Evolutionary conservation across 1,140 invertebrate genomes (phyloP), one percentile per base, ranked within the genome.

Genomic region (Drosophila prosaltans): DNA sequence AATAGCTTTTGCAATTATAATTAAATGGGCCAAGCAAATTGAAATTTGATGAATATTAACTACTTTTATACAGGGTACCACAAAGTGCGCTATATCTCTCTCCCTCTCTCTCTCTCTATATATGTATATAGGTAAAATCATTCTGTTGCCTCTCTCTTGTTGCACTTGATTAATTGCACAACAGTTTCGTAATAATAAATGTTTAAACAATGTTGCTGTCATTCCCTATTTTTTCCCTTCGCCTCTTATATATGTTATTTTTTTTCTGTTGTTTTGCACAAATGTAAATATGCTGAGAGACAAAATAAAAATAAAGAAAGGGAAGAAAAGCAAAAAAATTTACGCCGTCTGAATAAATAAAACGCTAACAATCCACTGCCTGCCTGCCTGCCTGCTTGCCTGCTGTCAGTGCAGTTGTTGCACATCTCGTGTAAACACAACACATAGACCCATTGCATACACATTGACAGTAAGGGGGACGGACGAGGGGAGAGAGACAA

Each of bases 281-380:
- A 78, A 78, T 78, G 74, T 58, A 78, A 78, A 78, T 78, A 78
- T 78, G 74, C 78, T 51, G 32, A 36, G 6, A 73, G 73, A 30
- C 51, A 65, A 65, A 64, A 76, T 62, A 76, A 76, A 76, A 73
- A 64, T 65, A 21, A 21, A 21, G 7, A 21, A 7, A 45, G 2
- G 43, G 32, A 5, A 7, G 6, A 48, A 48, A 51, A 51, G 26
- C 7, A 26, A 51, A 30, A 77, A 77, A 77, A 70, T 77, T 74
- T 60, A 64, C 74, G 60, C 66, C 54, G 66, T 76, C 74, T 69
- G 60, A 77, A 77, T 61, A 77, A 77, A 77, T 77, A 77, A 70
- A 77, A 67, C n/a, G 55, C 74, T 70, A 77, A 77, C 74, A 76
- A 76, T 76, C 66, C 21, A 26, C 45, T 51, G 45, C 45, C 45